Percentiles rank a stretch among this genome's conserved stretches.
phyloP scores from a whole-genome alignment of 2,888 invertebrate genomes.

The Amblyjoppa proteus region DNA sequence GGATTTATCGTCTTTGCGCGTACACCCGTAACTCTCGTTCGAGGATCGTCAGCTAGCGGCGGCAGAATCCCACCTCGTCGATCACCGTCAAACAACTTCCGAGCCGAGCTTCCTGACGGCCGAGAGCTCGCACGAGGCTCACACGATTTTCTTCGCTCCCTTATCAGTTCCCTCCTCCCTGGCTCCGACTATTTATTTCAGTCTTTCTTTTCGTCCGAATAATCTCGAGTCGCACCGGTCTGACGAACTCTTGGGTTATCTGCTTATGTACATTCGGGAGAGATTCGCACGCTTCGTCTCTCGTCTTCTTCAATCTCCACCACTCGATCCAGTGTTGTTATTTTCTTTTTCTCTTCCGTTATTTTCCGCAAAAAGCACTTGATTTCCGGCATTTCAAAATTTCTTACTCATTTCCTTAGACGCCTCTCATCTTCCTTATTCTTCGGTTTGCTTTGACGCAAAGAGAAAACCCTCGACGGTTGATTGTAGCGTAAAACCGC shows the following conservation, averaged over 20 bases:
- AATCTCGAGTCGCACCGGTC: not conserved
- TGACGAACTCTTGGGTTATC: not conserved
- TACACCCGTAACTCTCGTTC: conserved; percentile 34
- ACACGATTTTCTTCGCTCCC: conserved; percentile 10
- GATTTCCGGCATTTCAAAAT: not conserved
- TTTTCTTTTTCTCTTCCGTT: not conserved
- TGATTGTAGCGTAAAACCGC: not conserved
- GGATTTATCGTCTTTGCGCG: conserved; percentile 60
- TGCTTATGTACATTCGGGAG: conserved; percentile 1
- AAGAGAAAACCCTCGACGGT: not conserved
- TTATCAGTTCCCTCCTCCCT: not conserved
- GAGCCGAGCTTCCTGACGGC: conserved; percentile 49
- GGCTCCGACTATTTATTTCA: not conserved
- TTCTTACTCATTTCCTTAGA: not conserved
- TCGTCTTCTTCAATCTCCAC: not conserved
- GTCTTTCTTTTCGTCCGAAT: not conserved
- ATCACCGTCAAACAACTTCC: conserved; percentile 63
- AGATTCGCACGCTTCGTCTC: not conserved
- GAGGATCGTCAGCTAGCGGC: conserved; percentile 47
- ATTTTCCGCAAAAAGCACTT: not conserved
- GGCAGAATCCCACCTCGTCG: conserved; percentile 58
- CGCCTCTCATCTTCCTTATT: not conserved
- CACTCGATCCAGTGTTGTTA: conserved; percentile 10
- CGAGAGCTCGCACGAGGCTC: conserved; percentile 59
- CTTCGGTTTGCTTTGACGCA: not conserved